A percentile compares a stretch with the other conserved stretches of the same genome.
Conservation (phyloP, 2,113 vertebrate species). For the Lutjanus erythropterus region DNA sequence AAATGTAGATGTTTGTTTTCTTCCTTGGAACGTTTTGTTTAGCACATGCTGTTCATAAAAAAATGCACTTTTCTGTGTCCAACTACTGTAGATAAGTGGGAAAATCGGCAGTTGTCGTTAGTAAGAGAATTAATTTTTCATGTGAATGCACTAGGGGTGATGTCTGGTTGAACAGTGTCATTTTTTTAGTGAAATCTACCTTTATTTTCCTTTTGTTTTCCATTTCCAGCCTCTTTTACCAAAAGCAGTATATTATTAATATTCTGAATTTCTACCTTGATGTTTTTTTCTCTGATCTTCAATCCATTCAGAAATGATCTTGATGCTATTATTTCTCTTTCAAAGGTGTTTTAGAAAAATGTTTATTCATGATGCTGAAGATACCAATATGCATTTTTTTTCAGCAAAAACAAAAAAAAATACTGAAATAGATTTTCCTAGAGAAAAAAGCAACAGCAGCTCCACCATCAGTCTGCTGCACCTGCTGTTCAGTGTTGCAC, state of each 20-base stretch:
- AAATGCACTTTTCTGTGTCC: constrained; percentile 77
- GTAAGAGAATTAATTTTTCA: constrained; percentile 14
- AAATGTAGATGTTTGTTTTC: constrained; percentile 52
- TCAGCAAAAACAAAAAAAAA: constrained; percentile 32
- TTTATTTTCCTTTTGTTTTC: background rate
- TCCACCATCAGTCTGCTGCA: background rate
- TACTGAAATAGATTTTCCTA: background rate
- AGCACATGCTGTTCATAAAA: constrained; percentile 56
- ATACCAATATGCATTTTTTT: constrained; percentile 31
- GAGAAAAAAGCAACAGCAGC: constrained; percentile 30
- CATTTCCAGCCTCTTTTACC: constrained; percentile 37
- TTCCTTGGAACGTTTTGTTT: constrained; percentile 33
- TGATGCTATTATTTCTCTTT: background rate
- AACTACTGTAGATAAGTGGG: constrained; percentile 48
- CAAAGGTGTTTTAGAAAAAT: constrained; percentile 1
- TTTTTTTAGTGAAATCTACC: constrained; percentile 1
- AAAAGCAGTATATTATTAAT: constrained; percentile 15
- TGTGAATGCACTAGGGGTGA: constrained; percentile 23
- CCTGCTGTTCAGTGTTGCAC: constrained; percentile 22
- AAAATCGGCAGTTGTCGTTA: constrained; percentile 41
- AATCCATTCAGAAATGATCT: constrained; percentile 5
- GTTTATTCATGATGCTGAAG: background rate
- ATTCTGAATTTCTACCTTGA: background rate
- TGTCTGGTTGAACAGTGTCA: background rate
- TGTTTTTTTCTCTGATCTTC: constrained; percentile 14